Evolutionary conservation across 2,888 invertebrate species (phyloP), one percentile per base, ranked within the genome.

Genomic region (Rotaria sp.): DNA sequence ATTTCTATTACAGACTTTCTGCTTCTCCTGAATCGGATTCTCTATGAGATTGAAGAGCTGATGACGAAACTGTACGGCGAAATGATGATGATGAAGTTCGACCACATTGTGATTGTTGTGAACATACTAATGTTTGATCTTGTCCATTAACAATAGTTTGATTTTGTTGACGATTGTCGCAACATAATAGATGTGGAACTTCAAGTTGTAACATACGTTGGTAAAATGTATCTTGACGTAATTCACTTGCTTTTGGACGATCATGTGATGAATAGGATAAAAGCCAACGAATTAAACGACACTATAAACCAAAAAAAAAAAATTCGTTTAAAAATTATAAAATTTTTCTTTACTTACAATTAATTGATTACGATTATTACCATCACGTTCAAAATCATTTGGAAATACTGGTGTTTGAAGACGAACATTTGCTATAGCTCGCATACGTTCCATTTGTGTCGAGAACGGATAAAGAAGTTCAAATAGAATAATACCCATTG

Each of bases 401-500:
- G 80, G 80, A 80, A 80, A 80, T 45, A 45, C n/a, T 80, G 80
- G 80, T 0, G 38, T 80, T 45, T 26, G 2, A 26, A 45, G n/a
- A 45, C 80, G 80, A 26, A 80, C 24, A 45, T 80, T 80, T 41
- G 80, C n/a, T 41, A 80, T 45, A 2, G 45, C 80, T 15, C 26
- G 45, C 45, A 80, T 80, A 45, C 97, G 93, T 92, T 99, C 98
- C 93, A 96, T 94, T 91, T 96, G 95, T 0, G 98, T 98, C 21
- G 92, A 92, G 91, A 98, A 97, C 35, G 96, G 95, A 85, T 95
- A 94, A 75, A 97, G 92, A 87, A 99, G 91, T 92, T 99, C 99
- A 91, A 96, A 95, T 88, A 97, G 93, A 87, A 99, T 96, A 87
- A 99, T 93, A 4, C 97, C 97, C 88, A 97, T 92, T 0, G 97